phyloP scores from a whole-genome alignment of 2,113 vertebrate genomes.

The Archilochus colubris region DNA sequence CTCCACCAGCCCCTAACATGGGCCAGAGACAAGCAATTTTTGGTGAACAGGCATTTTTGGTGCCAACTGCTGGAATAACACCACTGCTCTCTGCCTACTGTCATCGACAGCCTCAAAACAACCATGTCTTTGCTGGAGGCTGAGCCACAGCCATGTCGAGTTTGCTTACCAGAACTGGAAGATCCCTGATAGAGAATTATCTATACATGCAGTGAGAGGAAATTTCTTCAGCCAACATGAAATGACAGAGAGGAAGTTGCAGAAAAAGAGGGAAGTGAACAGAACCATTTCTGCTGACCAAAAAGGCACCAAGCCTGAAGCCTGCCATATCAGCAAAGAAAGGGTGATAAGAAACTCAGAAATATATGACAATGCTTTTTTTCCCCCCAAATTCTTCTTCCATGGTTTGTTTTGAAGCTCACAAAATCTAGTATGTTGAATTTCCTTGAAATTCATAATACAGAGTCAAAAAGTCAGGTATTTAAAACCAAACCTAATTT shows the following conservation, averaged over 20 bases:
- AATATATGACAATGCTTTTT: background rate
- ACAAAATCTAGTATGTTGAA: background rate
- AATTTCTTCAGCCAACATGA: background rate
- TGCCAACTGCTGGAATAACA: background rate
- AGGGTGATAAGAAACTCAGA: background rate
- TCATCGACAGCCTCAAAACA: background rate
- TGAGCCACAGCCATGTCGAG: background rate
- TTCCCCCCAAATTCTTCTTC: background rate
- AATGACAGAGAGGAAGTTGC: background rate
- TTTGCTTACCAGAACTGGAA: background rate
- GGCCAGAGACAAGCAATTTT: background rate
- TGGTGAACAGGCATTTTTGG: background rate
- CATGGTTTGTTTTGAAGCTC: background rate
- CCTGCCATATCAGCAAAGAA: background rate
- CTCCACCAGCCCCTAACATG: fast-evolving
- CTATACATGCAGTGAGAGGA: background rate
- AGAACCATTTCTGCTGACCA: background rate
- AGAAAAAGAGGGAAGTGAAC: background rate
- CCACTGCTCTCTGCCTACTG: background rate
- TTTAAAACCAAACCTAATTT: background rate
- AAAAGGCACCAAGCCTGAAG: background rate
- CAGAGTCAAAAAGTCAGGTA: background rate
- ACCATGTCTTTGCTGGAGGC: background rate
- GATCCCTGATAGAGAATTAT: background rate
- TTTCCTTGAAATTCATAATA: slow-evolving; percentile 5